Conservation (phyloP, 2,797 vertebrate species). For the Cuculus canorus region DNA sequence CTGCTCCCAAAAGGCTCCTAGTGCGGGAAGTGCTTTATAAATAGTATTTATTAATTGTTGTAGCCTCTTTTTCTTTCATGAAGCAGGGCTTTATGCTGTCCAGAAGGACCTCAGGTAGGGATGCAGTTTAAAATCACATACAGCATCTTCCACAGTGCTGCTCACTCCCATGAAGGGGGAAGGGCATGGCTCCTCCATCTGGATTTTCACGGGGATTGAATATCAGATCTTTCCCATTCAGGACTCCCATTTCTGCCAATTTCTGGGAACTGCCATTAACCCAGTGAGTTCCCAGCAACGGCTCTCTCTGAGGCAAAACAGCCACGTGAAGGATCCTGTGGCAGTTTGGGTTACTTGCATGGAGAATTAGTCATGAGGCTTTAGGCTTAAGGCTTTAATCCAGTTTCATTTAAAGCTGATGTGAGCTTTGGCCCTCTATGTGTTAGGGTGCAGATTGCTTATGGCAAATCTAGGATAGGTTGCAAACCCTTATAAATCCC, state of each 20-base stretch:
- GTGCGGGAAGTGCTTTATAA: slow-evolving; percentile 13
- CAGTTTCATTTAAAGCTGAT: not conserved
- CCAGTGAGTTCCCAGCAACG: not conserved
- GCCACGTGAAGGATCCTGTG: not conserved
- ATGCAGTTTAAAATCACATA: not conserved
- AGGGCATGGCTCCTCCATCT: not conserved
- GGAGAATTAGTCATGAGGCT: not conserved
- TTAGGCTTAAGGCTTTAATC: not conserved
- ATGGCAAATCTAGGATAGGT: not conserved
- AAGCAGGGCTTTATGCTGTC: not conserved
- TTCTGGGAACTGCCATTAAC: no score
- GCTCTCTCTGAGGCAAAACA: not conserved
- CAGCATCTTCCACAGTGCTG: not conserved
- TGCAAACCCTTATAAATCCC: slow-evolving; percentile 6
- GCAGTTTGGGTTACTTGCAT: not conserved
- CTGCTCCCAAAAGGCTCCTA: slow-evolving; percentile 31
- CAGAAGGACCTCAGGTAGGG: rapidly evolving
- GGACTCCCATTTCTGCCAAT: not conserved
- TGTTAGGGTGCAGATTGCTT: not conserved
- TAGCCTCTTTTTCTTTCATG: not conserved
- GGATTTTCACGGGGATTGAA: not conserved
- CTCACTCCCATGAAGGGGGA: rapidly evolving
- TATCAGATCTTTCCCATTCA: not conserved
- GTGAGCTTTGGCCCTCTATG: not conserved
- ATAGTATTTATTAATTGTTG: slow-evolving; percentile 30